Percentiles rank a stretch among this genome's conserved stretches.
Conservation (phyloP, 1,140 invertebrate genomes). For the Dolichoris vasculosae region DNA sequence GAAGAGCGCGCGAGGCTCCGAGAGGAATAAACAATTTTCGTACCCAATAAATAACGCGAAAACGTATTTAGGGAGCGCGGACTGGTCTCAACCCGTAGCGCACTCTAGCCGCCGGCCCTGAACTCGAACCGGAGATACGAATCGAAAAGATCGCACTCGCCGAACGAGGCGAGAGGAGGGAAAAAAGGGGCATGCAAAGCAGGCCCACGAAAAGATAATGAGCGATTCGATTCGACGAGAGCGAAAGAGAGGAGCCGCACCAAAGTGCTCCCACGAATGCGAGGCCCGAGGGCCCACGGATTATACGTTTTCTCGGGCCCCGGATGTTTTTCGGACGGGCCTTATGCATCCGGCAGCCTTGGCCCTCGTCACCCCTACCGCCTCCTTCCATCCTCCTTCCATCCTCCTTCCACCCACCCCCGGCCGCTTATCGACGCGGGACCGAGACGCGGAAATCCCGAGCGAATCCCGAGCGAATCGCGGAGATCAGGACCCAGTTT, state of each 20-base stretch:
- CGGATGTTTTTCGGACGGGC: constrained; percentile 71
- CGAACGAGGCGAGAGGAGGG: background rate
- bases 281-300: background rate
- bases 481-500: no score
- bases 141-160: background rate
- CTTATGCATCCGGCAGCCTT: constrained; percentile 55
- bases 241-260: constrained; percentile 14
- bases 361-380: background rate
- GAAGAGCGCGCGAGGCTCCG: background rate
- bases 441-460: background rate
- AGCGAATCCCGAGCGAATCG: background rate
- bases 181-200: constrained; percentile 19
- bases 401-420: no score
- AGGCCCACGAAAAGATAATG: constrained; percentile 38
- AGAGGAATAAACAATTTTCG: constrained; percentile 50
- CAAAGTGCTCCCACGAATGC: constrained; percentile 41
- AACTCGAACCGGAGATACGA: constrained; percentile 31
- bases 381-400: no score
- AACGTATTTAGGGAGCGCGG: background rate
- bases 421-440: no score
- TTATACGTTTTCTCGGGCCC: background rate
- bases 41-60: constrained; percentile 47
- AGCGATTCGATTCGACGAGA: constrained; percentile 37
- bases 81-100: background rate
- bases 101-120: background rate